phyloP scores from a whole-genome alignment of 2,888 invertebrate genomes.

The Drosophila meridiana region DNA sequence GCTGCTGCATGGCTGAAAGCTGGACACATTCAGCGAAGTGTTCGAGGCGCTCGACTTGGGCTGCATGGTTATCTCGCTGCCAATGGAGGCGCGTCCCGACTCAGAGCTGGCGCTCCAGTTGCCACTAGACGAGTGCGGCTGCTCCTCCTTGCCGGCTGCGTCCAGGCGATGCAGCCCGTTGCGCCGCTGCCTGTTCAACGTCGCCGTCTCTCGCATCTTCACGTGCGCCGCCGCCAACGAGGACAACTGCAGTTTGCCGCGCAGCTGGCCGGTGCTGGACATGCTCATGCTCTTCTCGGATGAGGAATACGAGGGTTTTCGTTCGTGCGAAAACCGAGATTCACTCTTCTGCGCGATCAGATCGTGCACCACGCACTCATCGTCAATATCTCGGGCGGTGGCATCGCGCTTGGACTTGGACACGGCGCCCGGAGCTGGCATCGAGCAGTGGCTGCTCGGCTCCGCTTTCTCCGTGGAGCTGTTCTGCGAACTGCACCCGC shows the following conservation, averaged over 20 bases:
- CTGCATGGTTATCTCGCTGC: slow-evolving; percentile 91
- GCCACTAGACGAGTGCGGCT: slow-evolving; percentile 95
- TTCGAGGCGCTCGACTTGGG: slow-evolving; percentile 90
- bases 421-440: slow-evolving; percentile 34
- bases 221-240: slow-evolving; percentile 86
- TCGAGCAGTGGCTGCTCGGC: slow-evolving; percentile 35
- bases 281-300: slow-evolving; percentile 89
- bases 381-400: slow-evolving; percentile 85
- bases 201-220: slow-evolving; percentile 91
- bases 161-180: slow-evolving; percentile 86
- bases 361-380: slow-evolving; percentile 88
- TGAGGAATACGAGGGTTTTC: slow-evolving; percentile 92
- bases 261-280: slow-evolving; percentile 85
- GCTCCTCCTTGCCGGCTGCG: slow-evolving; percentile 88
- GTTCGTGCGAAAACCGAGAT: slow-evolving; percentile 89
- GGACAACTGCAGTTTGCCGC: slow-evolving; percentile 75
- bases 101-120: slow-evolving; percentile 98
- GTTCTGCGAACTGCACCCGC: slow-evolving; percentile 72
- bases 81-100: slow-evolving; percentile 93
- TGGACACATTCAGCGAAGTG: slow-evolving; percentile 88
- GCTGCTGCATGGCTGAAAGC: slow-evolving; percentile 85
- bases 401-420: slow-evolving; percentile 33
- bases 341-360: slow-evolving; percentile 87
- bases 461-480: slow-evolving; percentile 73
- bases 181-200: slow-evolving; percentile 89